Evolutionary conservation across 2,113 vertebrate species (phyloP), one percentile per base, ranked within the genome.

Genomic region (Cottus gobio): DNA sequence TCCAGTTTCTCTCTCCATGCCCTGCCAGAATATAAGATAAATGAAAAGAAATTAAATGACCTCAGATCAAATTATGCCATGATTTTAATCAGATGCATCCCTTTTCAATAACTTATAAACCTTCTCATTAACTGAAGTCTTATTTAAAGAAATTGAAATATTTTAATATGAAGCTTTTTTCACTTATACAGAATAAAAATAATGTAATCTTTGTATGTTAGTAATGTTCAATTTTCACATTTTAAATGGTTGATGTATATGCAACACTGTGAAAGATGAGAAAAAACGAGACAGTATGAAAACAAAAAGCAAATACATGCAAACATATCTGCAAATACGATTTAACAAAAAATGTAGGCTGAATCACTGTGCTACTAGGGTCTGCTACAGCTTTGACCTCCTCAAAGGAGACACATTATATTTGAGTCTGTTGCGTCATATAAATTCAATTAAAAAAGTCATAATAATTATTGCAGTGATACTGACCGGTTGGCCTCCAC

Each of bases 1-100:
- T 97, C 96, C 67, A 98, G 90, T 86, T 97, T 99, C 88, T 97
- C 96, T 88, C 94, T 97, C 98, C 97, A 99, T 1, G 93, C 93
- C 67, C 98, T 99, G 92, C 0, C 7, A 66, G 54, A 77, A 34
- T 69, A 61, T 1, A 8, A 64, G 15, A 31, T 9, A 34, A 68
- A 31, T n/a, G 34, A 34, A 34, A 34, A 34, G 34, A n/a, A 34
- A 22, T 3, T 0, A n/a, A 52, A 56, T 75, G 16, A 0, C 7
- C 16, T 58, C 1, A 28, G 4, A 50, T 30, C n/a, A n/a, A 54
- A 74, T 70, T 58, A 12, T 65, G n/a, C 20, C 5, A 20, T 37
- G 18, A 72, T 30, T 1, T 2, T 54, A 7, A 7, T 60, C 11
- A 58, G 6, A 64, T 58, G 2, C 2, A 18, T 64, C 37, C 26